These are phyloP conservation scores for Sylvilagus bachmani DNA, from an alignment of 2,113 vertebrate species.

Conservation along the genomic window DNA sequence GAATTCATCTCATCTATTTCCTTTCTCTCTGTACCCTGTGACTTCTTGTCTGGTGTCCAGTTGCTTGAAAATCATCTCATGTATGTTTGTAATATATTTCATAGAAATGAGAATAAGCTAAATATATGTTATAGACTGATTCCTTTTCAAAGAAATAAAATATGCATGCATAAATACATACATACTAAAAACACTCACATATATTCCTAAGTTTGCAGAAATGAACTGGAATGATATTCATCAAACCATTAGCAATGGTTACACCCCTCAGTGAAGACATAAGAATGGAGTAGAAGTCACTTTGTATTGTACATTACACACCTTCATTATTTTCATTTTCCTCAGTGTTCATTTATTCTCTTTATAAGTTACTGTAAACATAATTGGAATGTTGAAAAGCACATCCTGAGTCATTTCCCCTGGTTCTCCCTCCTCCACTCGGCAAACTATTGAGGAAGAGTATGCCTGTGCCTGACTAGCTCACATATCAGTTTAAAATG, in stretches of 20 bases:
- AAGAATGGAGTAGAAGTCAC: not conserved
- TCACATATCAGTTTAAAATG: not conserved
- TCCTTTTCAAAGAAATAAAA: slow-evolving; percentile 21
- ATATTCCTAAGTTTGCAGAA: not conserved
- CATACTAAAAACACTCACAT: not conserved
- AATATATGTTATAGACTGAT: not conserved
- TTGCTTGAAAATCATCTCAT: slow-evolving; percentile 19
- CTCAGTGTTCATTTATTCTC: not conserved
- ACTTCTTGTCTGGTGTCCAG: not conserved
- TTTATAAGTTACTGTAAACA: slow-evolving; percentile 23
- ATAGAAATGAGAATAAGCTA: not conserved
- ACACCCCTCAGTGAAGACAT: not conserved
- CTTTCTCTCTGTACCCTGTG: not conserved
- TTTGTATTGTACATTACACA: not conserved
- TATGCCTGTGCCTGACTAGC: not conserved
- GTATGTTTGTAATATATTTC: slow-evolving; percentile 15
- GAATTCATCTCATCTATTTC: not conserved
- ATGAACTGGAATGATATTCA: not conserved
- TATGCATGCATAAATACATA: not conserved
- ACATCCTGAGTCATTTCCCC: not conserved
- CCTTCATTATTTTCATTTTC: slow-evolving; percentile 27
- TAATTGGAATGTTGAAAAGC: not conserved
- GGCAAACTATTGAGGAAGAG: not conserved
- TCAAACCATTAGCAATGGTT: not conserved
- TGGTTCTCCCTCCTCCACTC: not conserved